Evolutionary conservation across 2,797 vertebrate species (phyloP), one percentile per base, ranked within the genome.

Genomic region (Pangasius larnaudii): DNA sequence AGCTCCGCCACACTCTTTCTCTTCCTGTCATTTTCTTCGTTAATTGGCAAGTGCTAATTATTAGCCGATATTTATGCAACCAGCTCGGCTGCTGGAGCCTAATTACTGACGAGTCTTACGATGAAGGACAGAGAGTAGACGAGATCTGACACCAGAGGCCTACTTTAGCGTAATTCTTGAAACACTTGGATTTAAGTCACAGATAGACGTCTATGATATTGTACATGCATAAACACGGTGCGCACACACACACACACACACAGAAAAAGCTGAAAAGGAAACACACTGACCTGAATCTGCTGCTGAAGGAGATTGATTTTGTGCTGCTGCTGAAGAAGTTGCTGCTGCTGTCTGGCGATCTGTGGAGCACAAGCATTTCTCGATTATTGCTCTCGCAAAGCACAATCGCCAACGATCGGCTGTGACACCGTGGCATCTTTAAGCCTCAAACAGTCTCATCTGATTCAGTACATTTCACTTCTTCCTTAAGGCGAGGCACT

Each of bases 241-340:
- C 30, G 33, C 78, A 80, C 14, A 80, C 27, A 39, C 51, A 42
- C 33, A 16, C 79, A 63, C 58, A 53, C 24, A n/a, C 11, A 56
- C 11, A 42, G 39, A 42, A 42, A 42, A 69, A 39, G 10, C 24
- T 49, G 14, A 58, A 53, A 11, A 74, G 86, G 51, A 56, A 36
- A n/a, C 88, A 95, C 91, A 98, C 99, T 97, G 96, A 99, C 99
- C 99, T 99, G 99, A 96, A 99, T 99, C 97, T 99, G 99, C 95
- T 99, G 99, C 95, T 99, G 99, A 91, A 99, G 97, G 94, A 99
- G 97, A 96, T 99, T 99, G 97, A 99, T 99, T 96, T 99, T 99
- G 97, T 99, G 99, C 96, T 99, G 99, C 96, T 99, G 99, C 95
- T 99, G 99, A 94, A 99, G 96, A 94, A 99, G 98, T 95, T 99